A percentile compares a stretch with the other conserved stretches of the same genome.
phyloP scores from a whole-genome alignment of 1,140 invertebrate species.

The Aphelenchoides besseyi region DNA sequence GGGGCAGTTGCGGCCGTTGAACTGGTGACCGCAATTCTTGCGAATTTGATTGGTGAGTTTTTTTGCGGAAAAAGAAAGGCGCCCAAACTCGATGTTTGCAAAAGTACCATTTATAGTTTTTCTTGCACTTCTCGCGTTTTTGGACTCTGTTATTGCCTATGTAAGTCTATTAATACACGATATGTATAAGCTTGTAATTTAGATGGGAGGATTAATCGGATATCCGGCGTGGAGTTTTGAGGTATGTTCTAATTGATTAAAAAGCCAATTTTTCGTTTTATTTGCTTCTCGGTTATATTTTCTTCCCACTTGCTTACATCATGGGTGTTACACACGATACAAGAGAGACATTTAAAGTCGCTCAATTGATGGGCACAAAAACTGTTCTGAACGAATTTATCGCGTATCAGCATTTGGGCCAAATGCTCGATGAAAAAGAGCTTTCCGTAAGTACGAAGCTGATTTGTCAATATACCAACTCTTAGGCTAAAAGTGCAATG shows the following conservation, averaged over 20 bases:
- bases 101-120: conserved; percentile 70
- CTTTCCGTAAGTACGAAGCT: conserved; percentile 70
- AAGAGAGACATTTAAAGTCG: conserved; percentile 72
- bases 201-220: conserved; percentile 75
- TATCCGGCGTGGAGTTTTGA: conserved; percentile 53
- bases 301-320: conserved; percentile 78
- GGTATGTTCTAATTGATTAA: conserved; percentile 16
- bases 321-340: conserved; percentile 77
- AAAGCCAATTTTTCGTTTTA: conserved; percentile 29
- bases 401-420: conserved; percentile 75
- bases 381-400: conserved; percentile 87
- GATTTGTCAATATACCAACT: conserved; percentile 29
- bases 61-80: too few species aligned
- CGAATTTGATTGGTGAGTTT: conserved; percentile 74
- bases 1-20: conserved; percentile 78
- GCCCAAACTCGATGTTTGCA: too few species aligned
- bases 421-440: conserved; percentile 67
- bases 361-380: conserved; percentile 79
- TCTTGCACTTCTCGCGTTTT: conserved; percentile 77
- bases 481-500: conserved; percentile 72
- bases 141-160: conserved; percentile 78
- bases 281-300: conserved; percentile 72
- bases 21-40: conserved; percentile 81
- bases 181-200: too few species aligned
- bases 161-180: too few species aligned